These are phyloP conservation scores for Threskiornis aethiopicus DNA, from an alignment of 2,797 vertebrate genomes.

Conservation along the genomic window DNA sequence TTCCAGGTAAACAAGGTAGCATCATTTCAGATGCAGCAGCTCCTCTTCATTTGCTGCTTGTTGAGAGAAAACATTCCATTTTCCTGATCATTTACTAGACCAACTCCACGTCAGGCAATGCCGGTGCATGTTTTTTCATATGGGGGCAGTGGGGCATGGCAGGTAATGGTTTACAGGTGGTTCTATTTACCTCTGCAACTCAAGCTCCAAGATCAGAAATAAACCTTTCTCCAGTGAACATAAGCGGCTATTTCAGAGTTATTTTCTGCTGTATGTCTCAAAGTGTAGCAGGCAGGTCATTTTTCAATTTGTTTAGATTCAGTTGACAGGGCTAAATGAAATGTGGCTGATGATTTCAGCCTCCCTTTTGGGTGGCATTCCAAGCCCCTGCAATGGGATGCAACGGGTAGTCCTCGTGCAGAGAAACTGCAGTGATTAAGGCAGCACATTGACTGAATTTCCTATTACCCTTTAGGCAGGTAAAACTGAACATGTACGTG, in stretches of 20 bases:
- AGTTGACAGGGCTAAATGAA: not conserved
- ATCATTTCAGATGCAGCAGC: not conserved
- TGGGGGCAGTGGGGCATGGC: not conserved
- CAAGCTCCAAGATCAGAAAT: not conserved
- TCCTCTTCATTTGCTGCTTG: slow-evolving; percentile 2
- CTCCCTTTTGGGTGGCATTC: slow-evolving; percentile 1
- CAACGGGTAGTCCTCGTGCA: not conserved
- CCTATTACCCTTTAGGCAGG: not conserved
- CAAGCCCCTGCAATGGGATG: not conserved
- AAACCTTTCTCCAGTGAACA: slow-evolving; percentile 3
- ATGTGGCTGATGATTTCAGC: not conserved
- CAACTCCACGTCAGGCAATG: not conserved
- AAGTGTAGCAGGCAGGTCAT: not conserved
- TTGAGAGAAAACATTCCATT: not conserved
- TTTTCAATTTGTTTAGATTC: slow-evolving; percentile 35
- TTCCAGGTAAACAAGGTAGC: not conserved
- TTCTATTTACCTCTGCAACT: slow-evolving; percentile 36
- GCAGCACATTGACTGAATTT: not conserved
- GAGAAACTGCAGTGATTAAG: not conserved
- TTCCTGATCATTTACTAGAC: slow-evolving; percentile 3
- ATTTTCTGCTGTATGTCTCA: slow-evolving; percentile 11
- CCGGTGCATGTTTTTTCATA: not conserved
- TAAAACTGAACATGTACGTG: not conserved
- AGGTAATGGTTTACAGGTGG: slow-evolving; percentile 26
- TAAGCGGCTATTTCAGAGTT: not conserved